Conservation (phyloP, 2,888 invertebrate genomes). For the Coenonympha arcania region DNA sequence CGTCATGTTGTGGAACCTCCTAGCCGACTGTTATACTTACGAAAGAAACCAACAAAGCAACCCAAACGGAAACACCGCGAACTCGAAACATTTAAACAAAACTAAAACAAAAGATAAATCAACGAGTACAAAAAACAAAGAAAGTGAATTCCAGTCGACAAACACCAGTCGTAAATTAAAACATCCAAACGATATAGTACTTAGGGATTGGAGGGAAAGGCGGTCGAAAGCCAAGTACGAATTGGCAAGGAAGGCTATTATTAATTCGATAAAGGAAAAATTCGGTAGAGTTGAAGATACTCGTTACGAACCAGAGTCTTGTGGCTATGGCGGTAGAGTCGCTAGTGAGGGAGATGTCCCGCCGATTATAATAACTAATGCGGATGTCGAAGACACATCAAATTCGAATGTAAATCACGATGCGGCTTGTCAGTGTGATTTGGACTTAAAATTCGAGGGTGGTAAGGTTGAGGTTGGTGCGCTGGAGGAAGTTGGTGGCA, state of each 20-base stretch:
- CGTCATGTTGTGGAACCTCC: conserved; percentile 52
- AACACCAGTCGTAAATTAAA: conserved; percentile 28
- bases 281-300: conserved; percentile 34
- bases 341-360: conserved; percentile 43
- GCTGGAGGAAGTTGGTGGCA: conserved; percentile 37
- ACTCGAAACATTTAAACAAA: background rate
- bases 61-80: background rate
- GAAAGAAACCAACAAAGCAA: background rate
- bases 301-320: conserved; percentile 38
- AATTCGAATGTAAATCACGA: conserved; percentile 59
- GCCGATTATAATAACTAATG: conserved; percentile 53
- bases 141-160: conserved; percentile 23
- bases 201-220: conserved; percentile 59
- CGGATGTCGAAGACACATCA: conserved; percentile 65
- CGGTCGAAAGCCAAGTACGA: conserved; percentile 54
- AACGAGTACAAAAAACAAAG: conserved; percentile 34
- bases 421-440: conserved; percentile 31
- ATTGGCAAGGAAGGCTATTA: conserved; percentile 56
- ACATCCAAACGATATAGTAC: conserved; percentile 49
- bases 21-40: conserved; percentile 32
- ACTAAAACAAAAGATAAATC: conserved; percentile 38
- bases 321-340: conserved; percentile 39
- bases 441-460: conserved; percentile 32
- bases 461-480: conserved; percentile 42
- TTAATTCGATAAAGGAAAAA: conserved; percentile 65